These are phyloP conservation scores for Dasysyrphus tricinctus DNA, from an alignment of 2,888 invertebrate genomes.

Conservation along the genomic window DNA sequence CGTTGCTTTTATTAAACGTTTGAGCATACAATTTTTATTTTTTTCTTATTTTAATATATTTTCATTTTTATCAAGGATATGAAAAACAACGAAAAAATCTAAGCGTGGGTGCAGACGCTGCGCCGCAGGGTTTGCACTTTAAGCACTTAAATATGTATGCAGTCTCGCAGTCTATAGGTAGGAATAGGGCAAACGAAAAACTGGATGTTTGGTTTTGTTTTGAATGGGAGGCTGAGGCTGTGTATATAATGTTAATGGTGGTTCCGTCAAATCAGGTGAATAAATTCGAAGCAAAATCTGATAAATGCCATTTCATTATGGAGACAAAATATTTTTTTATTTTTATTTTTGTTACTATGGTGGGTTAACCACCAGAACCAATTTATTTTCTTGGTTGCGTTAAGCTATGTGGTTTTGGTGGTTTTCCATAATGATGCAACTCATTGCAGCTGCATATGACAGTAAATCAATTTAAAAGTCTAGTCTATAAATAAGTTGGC, in stretches of 20 bases:
- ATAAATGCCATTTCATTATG: constrained; percentile 48
- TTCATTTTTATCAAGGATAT: constrained; percentile 12
- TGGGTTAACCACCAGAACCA: constrained; percentile 37
- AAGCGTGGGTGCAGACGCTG: constrained; percentile 32
- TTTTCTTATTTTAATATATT: not conserved
- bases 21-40: not conserved
- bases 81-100: not conserved
- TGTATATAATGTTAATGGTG: not conserved
- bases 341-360: constrained; percentile 27
- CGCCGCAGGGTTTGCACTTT: not conserved
- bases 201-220: constrained; percentile 5
- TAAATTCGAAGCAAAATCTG: constrained; percentile 36
- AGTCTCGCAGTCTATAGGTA: not conserved
- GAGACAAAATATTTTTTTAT: constrained; percentile 41
- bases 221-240: not conserved
- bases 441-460: constrained; percentile 42
- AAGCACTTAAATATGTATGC: not conserved
- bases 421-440: constrained; percentile 47
- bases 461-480: constrained; percentile 27
- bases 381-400: constrained; percentile 29
- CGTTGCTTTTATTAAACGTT: not conserved
- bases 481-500: constrained; percentile 5
- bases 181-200: not conserved
- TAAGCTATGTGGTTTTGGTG: constrained; percentile 32
- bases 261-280: constrained; percentile 31